A percentile compares a stretch with the other conserved stretches of the same genome.
These are phyloP conservation scores for Eupleurogrammus muticus DNA, from an alignment of 2,797 vertebrate species.

Conservation along the genomic window DNA sequence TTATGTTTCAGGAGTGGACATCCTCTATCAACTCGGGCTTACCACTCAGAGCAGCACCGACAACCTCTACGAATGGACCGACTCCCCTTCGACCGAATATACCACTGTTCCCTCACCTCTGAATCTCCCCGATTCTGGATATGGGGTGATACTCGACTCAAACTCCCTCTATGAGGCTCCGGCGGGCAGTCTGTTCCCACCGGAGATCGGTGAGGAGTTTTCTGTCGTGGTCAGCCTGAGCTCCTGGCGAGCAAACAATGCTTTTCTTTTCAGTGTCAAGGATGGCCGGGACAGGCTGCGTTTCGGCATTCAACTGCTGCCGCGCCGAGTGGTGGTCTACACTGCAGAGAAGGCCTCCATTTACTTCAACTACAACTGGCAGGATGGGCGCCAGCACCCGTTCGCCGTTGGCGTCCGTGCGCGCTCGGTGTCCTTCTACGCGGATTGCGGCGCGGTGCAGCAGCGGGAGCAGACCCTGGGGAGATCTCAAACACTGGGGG, in stretches of 20 bases:
- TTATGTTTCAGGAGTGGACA: conserved; percentile 89
- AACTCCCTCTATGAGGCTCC: conserved; percentile 86
- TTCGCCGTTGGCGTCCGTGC: conserved; percentile 88
- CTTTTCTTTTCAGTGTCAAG: conserved; percentile 95
- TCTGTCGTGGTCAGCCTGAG: conserved; percentile 90
- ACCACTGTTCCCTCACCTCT: conserved; percentile 72
- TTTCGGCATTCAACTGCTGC: conserved; percentile 94
- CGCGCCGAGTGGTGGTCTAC: conserved; percentile 89
- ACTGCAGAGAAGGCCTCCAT: conserved; percentile 88
- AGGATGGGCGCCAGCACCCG: conserved; percentile 89
- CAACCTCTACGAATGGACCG: conserved; percentile 72
- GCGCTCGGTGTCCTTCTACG: conserved; percentile 87
- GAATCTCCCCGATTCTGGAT: conserved; percentile 76
- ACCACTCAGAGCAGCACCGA: conserved; percentile 80
- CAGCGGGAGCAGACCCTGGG: conserved; percentile 84
- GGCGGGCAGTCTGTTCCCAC: conserved; percentile 81
- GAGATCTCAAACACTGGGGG: conserved; percentile 82
- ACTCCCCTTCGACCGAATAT: conserved; percentile 62
- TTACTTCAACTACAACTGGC: conserved; percentile 89
- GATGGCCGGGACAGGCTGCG: conserved; percentile 86
- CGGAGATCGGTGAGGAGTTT: conserved; percentile 86
- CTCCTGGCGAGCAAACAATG: conserved; percentile 91
- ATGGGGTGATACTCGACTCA: conserved; percentile 86
- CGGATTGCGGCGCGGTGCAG: conserved; percentile 87
- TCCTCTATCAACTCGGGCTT: conserved; percentile 91